Evolutionary conservation across 2,113 vertebrate species (phyloP).

Genomic region (Pelusios castaneus): DNA sequence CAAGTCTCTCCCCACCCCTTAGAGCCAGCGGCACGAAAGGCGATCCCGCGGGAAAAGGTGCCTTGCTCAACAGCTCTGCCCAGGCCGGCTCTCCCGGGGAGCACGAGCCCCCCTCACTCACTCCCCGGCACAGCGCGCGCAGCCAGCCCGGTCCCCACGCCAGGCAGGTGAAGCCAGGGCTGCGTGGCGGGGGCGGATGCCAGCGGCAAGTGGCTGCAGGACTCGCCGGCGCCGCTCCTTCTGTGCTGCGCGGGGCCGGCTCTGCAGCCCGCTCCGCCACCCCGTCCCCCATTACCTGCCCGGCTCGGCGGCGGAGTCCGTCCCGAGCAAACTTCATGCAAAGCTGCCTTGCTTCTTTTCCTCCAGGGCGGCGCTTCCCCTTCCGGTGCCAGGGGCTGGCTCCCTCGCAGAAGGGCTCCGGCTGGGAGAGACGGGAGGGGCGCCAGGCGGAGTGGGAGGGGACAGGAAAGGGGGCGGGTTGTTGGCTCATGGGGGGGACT

Average conservation of each 20-base stretch:
- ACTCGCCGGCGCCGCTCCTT: no score
- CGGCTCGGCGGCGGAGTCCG: not conserved
- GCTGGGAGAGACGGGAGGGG: not conserved
- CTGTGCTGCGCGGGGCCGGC: no score
- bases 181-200: no score
- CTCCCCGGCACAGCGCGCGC: no score
- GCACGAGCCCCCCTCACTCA: no score
- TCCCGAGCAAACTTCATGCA: not conserved
- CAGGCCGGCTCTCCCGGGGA: not conserved
- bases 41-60: no score
- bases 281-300: not conserved
- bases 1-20: not conserved
- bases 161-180: no score
- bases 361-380: not conserved
- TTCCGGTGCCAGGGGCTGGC: not conserved
- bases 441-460: not conserved
- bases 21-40: not conserved
- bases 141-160: no score
- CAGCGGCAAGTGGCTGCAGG: no score
- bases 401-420: not conserved
- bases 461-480: not conserved
- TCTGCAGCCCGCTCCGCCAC: not conserved
- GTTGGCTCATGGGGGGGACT: no score
- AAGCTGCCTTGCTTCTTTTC: not conserved
- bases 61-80: no score